A percentile compares a stretch with the other conserved stretches of the same genome.
Conservation (phyloP, 2,888 invertebrate genomes). For the Dicroscelio sp. region DNA sequence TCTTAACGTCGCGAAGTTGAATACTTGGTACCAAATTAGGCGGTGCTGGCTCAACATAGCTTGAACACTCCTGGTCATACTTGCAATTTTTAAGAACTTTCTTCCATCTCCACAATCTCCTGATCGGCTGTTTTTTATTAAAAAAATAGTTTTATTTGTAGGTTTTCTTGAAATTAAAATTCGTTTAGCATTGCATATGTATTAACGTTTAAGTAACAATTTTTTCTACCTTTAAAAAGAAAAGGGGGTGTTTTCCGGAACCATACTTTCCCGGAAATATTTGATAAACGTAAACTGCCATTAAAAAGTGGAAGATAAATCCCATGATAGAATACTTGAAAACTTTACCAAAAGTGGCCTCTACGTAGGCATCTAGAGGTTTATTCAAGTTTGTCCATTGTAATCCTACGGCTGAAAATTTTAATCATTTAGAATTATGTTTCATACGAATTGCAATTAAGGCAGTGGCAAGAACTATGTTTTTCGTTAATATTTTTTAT, state of each 20-base stretch:
- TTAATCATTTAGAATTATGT: not conserved
- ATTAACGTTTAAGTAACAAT: not conserved
- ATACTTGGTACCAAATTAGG: slow-evolving; percentile 90
- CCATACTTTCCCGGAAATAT: slow-evolving; percentile 97
- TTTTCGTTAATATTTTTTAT: too few species aligned
- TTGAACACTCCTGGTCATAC: slow-evolving; percentile 77
- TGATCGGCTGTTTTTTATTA: too few species aligned
- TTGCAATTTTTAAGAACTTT: not conserved
- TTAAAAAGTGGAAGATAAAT: not conserved
- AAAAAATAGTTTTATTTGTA: not conserved
- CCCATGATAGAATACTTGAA: not conserved
- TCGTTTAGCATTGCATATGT: not conserved
- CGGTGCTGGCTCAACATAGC: slow-evolving; percentile 89
- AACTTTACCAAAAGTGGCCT: not conserved
- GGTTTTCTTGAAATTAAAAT: slow-evolving; percentile 4
- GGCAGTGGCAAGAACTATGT: too few species aligned
- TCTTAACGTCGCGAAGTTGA: slow-evolving; percentile 92
- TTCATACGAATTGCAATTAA: too few species aligned
- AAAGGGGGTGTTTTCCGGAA: slow-evolving; percentile 96
- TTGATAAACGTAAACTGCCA: slow-evolving; percentile 97
- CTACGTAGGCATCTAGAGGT: not conserved
- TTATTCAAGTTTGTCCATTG: not conserved
- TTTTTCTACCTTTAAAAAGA: slow-evolving; percentile 91
- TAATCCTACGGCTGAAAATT: not conserved
- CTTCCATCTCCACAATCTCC: too few species aligned